These are phyloP conservation scores for Hydrolagus colliei DNA, from an alignment of 2,797 vertebrate genomes.

Conservation along the genomic window DNA sequence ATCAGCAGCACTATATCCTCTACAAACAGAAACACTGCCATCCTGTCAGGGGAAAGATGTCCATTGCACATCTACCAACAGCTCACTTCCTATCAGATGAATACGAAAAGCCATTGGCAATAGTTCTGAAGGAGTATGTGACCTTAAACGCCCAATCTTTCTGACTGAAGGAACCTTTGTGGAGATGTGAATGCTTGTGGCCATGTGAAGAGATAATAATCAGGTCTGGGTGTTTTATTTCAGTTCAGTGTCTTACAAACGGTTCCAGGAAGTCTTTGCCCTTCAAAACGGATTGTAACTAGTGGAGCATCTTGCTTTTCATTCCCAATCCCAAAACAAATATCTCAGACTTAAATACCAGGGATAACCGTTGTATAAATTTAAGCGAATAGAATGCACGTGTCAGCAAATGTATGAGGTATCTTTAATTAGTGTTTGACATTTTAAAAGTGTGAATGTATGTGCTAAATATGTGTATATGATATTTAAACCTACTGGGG, in stretches of 20 bases:
- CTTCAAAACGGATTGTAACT: not conserved
- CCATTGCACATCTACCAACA: not conserved
- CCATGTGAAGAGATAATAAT: not conserved
- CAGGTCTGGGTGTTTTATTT: not conserved
- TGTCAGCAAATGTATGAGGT: not conserved
- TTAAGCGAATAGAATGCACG: not conserved
- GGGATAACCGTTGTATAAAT: slow-evolving; percentile 12
- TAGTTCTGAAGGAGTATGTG: not conserved
- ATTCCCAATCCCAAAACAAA: not conserved
- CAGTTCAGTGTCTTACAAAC: not conserved
- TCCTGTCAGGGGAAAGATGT: not conserved
- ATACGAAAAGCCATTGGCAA: not conserved
- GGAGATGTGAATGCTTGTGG: not conserved
- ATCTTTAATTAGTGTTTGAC: slow-evolving; percentile 29
- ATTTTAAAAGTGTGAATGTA: slow-evolving; percentile 30
- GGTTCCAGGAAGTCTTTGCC: not conserved
- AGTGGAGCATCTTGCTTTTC: not conserved
- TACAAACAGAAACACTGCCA: no score
- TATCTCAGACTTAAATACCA: not conserved
- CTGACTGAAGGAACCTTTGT: not conserved
- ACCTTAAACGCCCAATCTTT: not conserved
- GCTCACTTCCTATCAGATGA: not conserved
- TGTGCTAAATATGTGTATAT: slow-evolving; percentile 26
- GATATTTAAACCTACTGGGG: slow-evolving; percentile 21
- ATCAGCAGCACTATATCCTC: no score